Percentiles rank a stretch among this genome's conserved stretches.
Conservation (phyloP, 2,888 invertebrate genomes). For the Mesochorus sp. region DNA sequence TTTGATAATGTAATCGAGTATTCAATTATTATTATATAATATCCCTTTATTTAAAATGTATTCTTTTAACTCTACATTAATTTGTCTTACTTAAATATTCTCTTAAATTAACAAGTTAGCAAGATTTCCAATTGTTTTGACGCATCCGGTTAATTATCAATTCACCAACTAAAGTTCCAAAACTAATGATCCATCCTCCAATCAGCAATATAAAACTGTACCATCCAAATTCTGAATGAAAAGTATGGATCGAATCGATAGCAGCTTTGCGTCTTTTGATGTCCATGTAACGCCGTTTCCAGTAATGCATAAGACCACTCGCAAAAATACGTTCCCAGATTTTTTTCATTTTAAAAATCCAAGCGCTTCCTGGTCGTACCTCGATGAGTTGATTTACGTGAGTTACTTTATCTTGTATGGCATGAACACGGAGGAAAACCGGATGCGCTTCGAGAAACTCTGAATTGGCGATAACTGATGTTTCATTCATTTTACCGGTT, state of each 20-base stretch:
- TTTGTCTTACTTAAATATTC: too few relatives aligned
- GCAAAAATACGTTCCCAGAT: constrained; percentile 32
- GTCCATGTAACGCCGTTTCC: constrained; percentile 25
- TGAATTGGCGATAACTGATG: constrained; percentile 13
- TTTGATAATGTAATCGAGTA: too few relatives aligned
- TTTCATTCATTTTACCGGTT: constrained; percentile 17
- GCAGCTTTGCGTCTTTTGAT: constrained; percentile 16
- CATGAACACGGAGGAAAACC: constrained; percentile 23
- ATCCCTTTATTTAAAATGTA: too few relatives aligned
- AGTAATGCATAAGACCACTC: constrained; percentile 27
- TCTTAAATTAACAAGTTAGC: too few relatives aligned
- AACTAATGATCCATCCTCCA: constrained; percentile 3
- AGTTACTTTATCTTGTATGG: background rate
- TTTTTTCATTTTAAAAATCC: constrained; percentile 33
- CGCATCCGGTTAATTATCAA: constrained; percentile 1
- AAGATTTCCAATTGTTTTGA: background rate
- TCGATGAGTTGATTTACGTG: constrained; percentile 25
- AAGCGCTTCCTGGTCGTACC: constrained; percentile 20
- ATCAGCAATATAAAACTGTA: constrained; percentile 12
- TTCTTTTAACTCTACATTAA: too few relatives aligned
- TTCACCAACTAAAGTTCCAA: constrained; percentile 3
- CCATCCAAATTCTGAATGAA: constrained; percentile 27
- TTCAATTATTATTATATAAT: too few relatives aligned
- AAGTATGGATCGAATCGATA: constrained; percentile 16
- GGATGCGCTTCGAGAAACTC: constrained; percentile 29